Evolutionary conservation across 1,140 invertebrate species (phyloP), one percentile per base, ranked within the genome.

Genomic region (Odontomachus brunneus): DNA sequence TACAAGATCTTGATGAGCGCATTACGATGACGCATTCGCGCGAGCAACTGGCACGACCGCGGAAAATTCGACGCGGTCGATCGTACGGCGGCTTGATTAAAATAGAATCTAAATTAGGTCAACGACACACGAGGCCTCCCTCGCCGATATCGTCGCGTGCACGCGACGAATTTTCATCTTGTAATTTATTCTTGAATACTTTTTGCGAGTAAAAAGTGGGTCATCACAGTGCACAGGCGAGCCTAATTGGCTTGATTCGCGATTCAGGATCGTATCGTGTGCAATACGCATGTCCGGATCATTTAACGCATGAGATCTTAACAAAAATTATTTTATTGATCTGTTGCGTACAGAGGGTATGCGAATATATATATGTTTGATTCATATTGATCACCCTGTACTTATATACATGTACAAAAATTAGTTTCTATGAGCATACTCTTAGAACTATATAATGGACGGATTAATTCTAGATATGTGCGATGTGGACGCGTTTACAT

Each of bases 41-140:
- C 74, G 29, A 33, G 5, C 5, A 33, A 22, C 17, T 44, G 51
- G n/a, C 33, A 7, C 24, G 44, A 57, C 22, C 15, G 49, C 51
- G 33, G 51, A 80, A 44, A 55, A 19, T 71, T 69, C 24, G 48
- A 24, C 63, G 33, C 65, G 63, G 51, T 55, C 51, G 75, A 44
- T 44, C 38, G 38, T 11, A 7, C 9, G 3, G 38, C 38, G 38
- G 9, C 38, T 4, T 11, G 38, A 84, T 87, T 71, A 87, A 86
- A 87, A 84, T 87, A 87, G 69, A 60, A 69, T 29, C n/a, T 87
- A 74, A 87, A 74, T 76, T 84, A 44, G 86, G 86, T 69, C 82
- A 87, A 87, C 73, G 24, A 80, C 73, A 84, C 66, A 9, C 33
- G 24, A 29, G 2, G 83, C 67, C 60, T 26, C 60, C 84, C 29